Evolutionary conservation across 2,888 invertebrate species (phyloP).

Genomic region (Mesorhabditis belari): DNA sequence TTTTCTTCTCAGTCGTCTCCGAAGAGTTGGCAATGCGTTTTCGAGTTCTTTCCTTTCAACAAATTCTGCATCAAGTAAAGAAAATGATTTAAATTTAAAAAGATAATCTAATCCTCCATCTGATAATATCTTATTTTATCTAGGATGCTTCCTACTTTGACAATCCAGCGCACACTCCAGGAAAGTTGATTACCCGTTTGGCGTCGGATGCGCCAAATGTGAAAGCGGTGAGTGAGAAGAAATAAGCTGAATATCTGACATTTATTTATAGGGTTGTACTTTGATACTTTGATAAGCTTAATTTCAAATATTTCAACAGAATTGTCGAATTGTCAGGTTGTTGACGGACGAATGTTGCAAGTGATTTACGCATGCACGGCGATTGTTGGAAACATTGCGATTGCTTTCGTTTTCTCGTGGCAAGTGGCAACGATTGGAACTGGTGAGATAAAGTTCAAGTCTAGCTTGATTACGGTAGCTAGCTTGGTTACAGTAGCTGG

Average conservation of each 20-base stretch:
- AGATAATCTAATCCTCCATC: not conserved
- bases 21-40: slow-evolving; percentile 43
- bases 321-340: slow-evolving; percentile 34
- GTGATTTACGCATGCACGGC: slow-evolving; percentile 54
- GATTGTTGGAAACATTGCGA: slow-evolving; percentile 53
- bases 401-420: slow-evolving; percentile 57
- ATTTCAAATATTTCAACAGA: not conserved
- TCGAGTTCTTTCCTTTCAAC: slow-evolving; percentile 35
- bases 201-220: slow-evolving; percentile 56
- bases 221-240: slow-evolving; percentile 52
- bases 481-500: slow-evolving; percentile 27
- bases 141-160: slow-evolving; percentile 57
- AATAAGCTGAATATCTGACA: not conserved
- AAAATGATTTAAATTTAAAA: slow-evolving; percentile 4
- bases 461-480: slow-evolving; percentile 8
- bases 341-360: slow-evolving; percentile 54
- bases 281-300: not conserved
- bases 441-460: not conserved
- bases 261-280: not conserved
- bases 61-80: slow-evolving; percentile 55
- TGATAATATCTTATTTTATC: no score
- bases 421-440: slow-evolving; percentile 45
- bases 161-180: slow-evolving; percentile 53
- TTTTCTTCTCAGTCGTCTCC: slow-evolving; percentile 32
- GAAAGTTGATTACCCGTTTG: slow-evolving; percentile 54